Evolutionary conservation across 1,140 invertebrate genomes (phyloP).

Genomic region (Heterodera schachtii): DNA sequence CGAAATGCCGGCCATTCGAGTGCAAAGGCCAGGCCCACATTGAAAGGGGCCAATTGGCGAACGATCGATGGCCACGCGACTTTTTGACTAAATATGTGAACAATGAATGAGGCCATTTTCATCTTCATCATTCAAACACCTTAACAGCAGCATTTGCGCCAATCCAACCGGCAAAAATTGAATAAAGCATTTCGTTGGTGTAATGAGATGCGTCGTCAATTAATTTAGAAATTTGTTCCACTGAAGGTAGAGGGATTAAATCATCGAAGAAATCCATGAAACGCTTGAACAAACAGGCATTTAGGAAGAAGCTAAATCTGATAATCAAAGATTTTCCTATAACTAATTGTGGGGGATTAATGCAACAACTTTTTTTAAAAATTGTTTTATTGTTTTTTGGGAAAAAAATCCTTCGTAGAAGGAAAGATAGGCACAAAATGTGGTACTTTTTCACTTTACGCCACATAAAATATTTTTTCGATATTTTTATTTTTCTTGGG

Average conservation of each 20-base stretch:
- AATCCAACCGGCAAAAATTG: neutral
- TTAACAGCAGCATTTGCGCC: neutral
- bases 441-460: no score
- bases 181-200: neutral
- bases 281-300: neutral
- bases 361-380: no score
- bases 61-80: neutral
- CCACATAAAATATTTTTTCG: no score
- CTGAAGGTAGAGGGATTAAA: neutral
- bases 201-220: neutral
- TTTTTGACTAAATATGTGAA: neutral
- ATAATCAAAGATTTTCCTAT: no score
- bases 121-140: no score
- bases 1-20: slow-evolving; percentile 16
- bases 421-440: no score
- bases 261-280: neutral
- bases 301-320: no score
- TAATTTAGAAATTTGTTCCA: neutral
- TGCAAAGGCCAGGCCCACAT: slow-evolving; percentile 5
- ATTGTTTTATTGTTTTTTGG: no score
- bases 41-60: neutral
- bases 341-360: no score
- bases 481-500: no score
- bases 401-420: no score
- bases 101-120: neutral